Evolutionary conservation across 2,797 vertebrate genomes (phyloP), one percentile per base, ranked within the genome.

Genomic region (Nyctalus aviator): DNA sequence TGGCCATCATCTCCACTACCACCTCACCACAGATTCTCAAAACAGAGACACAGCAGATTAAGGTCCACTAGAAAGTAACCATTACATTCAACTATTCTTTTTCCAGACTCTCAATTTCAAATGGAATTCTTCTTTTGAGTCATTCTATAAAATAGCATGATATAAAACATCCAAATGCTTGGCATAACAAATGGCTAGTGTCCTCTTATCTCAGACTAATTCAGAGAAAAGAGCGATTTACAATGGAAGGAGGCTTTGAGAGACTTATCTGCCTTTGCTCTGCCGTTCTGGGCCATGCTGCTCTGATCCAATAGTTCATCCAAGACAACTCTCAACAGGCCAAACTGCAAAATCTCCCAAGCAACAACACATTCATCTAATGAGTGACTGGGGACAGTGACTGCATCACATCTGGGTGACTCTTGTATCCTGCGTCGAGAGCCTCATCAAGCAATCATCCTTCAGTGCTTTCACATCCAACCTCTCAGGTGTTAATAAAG

Each of bases 381-480:
- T n/a, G 78, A 96, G 87, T 25, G 81, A 64, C 89, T 69, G 44
- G 94, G 88, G 95, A 93, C 35, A 66, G 71, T 44, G 78, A 83
- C 95, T 66, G 85, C 82, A 66, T 85, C 79, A 88, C 44, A 72
- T 68, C 79, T 93, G 90, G 68, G 71, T 23, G 37, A 90, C 79
- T 50, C 64, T 82, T 55, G 85, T 66, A 55, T 48, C 69, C 83
- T 25, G 30, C 64, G 88, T 83, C 75, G 44, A 93, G 93, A 91
- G 78, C 92, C 94, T 95, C 78, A 83, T 85, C 78, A 95, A 93
- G 93, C 90, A 94, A 92, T 90, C 79, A 93, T 41, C 37, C 88
- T 86, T 83, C 72, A 69, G 18, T 21, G 68, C 88, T 85, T 88
- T 91, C 92, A 88, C 89, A 90, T 77, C 77, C 94, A 79, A 30